phyloP scores from a whole-genome alignment of 2,888 invertebrate species.

The Limnephilus lunatus region DNA sequence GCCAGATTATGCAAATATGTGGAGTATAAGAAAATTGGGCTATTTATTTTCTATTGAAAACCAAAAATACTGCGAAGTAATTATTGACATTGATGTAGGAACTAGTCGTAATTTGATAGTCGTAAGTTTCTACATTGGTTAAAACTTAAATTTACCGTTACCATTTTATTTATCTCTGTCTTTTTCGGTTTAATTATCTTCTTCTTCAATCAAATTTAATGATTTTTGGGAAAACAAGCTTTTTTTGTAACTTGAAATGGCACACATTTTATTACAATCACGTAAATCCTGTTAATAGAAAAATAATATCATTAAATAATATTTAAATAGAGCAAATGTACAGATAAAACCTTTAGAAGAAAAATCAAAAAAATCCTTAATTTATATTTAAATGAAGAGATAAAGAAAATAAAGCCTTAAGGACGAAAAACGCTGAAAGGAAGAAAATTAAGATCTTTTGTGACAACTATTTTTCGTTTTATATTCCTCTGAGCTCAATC shows the following conservation, averaged over 20 bases:
- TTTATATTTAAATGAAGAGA: neutral
- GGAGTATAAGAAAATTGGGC: neutral
- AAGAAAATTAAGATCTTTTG: slow-evolving; percentile 2
- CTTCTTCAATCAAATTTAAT: too few species aligned
- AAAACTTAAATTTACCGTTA: too few species aligned
- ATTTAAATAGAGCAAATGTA: neutral
- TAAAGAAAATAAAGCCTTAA: neutral
- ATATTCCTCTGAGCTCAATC: neutral
- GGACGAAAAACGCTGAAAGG: neutral
- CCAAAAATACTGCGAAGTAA: too few species aligned
- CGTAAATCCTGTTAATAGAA: neutral
- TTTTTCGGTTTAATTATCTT: too few species aligned
- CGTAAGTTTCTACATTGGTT: too few species aligned
- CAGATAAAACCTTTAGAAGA: neutral
- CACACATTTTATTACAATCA: neutral
- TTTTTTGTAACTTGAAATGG: neutral
- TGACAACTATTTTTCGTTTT: neutral
- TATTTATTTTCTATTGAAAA: neutral
- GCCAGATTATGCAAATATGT: neutral
- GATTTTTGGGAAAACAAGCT: too few species aligned
- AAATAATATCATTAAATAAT: neutral
- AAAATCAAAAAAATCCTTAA: neutral
- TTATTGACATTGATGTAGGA: too few species aligned
- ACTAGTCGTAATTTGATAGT: too few species aligned
- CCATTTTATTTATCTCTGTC: too few species aligned